These are phyloP conservation scores for Cephus cinctus DNA, from an alignment of 1,140 invertebrate genomes.

Conservation along the genomic window DNA sequence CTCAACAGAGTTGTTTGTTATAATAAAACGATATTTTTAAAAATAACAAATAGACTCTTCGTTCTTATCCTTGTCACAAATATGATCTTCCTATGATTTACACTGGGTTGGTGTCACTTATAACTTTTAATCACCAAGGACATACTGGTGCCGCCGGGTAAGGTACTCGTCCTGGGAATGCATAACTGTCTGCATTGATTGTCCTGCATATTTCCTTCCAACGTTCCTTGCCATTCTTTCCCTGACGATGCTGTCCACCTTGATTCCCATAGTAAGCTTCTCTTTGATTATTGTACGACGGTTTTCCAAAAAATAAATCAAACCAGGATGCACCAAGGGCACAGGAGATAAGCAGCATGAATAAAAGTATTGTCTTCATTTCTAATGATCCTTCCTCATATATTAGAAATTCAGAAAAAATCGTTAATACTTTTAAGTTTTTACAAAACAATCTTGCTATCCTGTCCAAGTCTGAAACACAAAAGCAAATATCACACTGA, in stretches of 20 bases:
- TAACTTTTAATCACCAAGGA: conserved; percentile 32
- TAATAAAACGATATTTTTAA: conserved; percentile 42
- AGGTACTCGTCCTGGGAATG: conserved; percentile 43
- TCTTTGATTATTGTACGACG: conserved; percentile 9
- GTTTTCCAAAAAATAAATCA: conserved; percentile 30
- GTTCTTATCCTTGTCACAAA: too few relatives aligned
- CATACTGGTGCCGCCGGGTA: conserved; percentile 40
- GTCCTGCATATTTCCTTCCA: conserved; percentile 51
- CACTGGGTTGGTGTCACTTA: background rate
- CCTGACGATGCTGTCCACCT: conserved; percentile 17
- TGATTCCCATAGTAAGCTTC: conserved; percentile 15
- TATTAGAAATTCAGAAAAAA: too few relatives aligned
- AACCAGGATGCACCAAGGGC: conserved; percentile 38
- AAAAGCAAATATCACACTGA: too few relatives aligned
- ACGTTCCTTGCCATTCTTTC: conserved; percentile 41
- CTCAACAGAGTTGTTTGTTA: conserved; percentile 32
- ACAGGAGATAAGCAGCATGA: conserved; percentile 26
- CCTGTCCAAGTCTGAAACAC: too few relatives aligned
- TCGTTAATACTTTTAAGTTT: too few relatives aligned
- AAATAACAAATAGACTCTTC: too few relatives aligned
- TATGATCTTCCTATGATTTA: background rate
- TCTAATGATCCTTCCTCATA: too few relatives aligned
- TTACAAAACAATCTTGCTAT: too few relatives aligned
- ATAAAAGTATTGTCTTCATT: conserved; percentile 32
- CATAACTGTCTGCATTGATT: conserved; percentile 45